Evolutionary conservation across 1,140 invertebrate genomes (phyloP), one percentile per base, ranked within the genome.

Genomic region (Zophobas morio): DNA sequence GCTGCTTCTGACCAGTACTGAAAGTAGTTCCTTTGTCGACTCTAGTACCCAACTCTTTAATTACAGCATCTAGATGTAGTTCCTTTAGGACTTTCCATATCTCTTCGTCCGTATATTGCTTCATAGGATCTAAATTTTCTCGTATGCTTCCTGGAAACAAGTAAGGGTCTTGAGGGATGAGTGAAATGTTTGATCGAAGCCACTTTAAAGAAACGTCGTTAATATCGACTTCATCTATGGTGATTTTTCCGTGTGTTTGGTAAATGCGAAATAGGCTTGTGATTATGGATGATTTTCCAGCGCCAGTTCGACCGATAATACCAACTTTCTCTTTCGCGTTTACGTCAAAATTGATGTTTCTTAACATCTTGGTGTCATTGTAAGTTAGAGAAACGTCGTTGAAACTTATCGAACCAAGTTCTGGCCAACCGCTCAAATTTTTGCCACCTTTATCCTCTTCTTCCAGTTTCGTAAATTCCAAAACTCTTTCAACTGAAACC

Each of bases 1-100:
- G 86, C 83, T 96, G 95, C 42, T 93, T 88, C 85, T 96, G 94
- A 0, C 95, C 94, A n/a, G 94, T 90, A 74, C 93, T 94, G 77
- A 95, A 92, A 84, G 94, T 94, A 1, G 85, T 82, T 0, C 93
- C 93, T 37, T 91, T 90, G 83, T 94, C 93, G 37, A 94, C 88
- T 63, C 78, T 80, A 56, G 8, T 77, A 63, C 83, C 80, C 1
- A 87, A 76, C 54, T 76, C 49, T 34, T 72, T 49, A 4, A 84
- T 75, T 1, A 76, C 37, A 35, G 78, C 35, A 70, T 84, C 84
- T 8, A 86, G 70, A 47, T 84, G 80, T 4, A 91, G 82, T 46
- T 82, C 78, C 20, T 81, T 80, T 49, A 87, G 73, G 4, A 83
- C 76, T 35, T 83, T 79, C 83, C 84, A 86, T 20, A 86, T 80